Conservation (phyloP, 1,140 invertebrate species). For the Camponotus vicinus region DNA sequence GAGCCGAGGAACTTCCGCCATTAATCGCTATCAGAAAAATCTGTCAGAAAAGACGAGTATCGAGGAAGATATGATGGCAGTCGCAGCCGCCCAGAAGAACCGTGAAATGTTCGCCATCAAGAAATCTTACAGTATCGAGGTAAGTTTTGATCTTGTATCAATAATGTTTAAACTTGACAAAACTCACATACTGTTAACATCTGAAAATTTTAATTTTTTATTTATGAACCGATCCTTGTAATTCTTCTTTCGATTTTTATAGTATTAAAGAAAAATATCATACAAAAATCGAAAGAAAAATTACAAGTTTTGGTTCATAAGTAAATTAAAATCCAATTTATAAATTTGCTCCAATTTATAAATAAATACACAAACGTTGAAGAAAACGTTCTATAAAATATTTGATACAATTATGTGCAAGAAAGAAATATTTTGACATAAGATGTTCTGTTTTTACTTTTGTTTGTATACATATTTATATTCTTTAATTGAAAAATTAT, state of each 20-base stretch:
- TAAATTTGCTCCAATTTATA: neutral
- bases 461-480: neutral
- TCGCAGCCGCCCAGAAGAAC: constrained; percentile 95
- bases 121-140: constrained; percentile 99
- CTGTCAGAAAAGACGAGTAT: constrained; percentile 45
- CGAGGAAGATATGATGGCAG: constrained; percentile 89
- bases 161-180: neutral
- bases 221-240: too few species aligned
- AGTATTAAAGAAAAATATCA: neutral
- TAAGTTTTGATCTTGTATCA: constrained; percentile 86
- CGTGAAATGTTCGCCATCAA: constrained; percentile 97
- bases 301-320: neutral
- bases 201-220: too few species aligned
- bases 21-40: constrained; percentile 31
- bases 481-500: neutral
- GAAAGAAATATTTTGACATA: neutral
- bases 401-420: neutral
- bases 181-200: neutral
- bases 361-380: neutral
- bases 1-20: neutral
- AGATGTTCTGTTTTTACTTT: neutral
- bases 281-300: neutral
- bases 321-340: neutral
- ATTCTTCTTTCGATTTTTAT: neutral
- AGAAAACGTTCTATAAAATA: neutral